A percentile compares a stretch with the other conserved stretches of the same genome.
Evolutionary conservation across 2,797 vertebrate genomes (phyloP).

Genomic region (Sebastes alutus): DNA sequence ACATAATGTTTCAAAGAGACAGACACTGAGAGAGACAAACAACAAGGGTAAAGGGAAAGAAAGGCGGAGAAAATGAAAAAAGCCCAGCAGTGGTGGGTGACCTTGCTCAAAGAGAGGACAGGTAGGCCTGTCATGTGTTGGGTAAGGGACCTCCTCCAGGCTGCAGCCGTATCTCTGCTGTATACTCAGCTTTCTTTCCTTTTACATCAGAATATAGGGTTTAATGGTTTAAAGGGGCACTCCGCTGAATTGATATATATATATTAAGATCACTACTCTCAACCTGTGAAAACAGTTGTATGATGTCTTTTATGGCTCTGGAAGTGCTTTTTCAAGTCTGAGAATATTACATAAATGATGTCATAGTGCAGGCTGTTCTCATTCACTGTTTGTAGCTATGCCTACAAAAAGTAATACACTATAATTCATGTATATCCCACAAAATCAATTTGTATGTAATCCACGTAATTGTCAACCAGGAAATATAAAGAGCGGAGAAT

Average conservation of each 20-base stretch:
- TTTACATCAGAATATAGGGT: not conserved
- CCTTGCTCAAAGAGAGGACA: slow-evolving; percentile 12
- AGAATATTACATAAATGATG: not conserved
- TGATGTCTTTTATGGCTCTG: too few relatives aligned
- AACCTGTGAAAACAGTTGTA: not conserved
- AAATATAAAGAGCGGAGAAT: too few relatives aligned
- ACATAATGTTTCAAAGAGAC: slow-evolving; percentile 37
- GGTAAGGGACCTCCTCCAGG: not conserved
- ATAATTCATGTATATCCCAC: too few relatives aligned
- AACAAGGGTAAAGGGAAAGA: slow-evolving; percentile 18
- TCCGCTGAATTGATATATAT: not conserved
- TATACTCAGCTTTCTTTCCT: too few relatives aligned
- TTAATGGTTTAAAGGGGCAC: not conserved
- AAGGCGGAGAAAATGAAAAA: not conserved
- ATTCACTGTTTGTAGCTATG: too few relatives aligned
- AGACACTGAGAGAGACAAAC: not conserved
- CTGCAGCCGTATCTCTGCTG: not conserved
- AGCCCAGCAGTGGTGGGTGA: not conserved
- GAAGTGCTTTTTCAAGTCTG: too few relatives aligned
- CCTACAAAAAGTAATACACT: too few relatives aligned
- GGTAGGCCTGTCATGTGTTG: not conserved
- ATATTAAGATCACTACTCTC: not conserved
- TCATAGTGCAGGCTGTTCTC: too few relatives aligned
- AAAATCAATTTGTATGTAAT: too few relatives aligned
- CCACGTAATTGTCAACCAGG: too few relatives aligned